These are phyloP conservation scores for Phyllostomus discolor DNA, from an alignment of 2,113 vertebrate genomes.

Conservation along the genomic window DNA sequence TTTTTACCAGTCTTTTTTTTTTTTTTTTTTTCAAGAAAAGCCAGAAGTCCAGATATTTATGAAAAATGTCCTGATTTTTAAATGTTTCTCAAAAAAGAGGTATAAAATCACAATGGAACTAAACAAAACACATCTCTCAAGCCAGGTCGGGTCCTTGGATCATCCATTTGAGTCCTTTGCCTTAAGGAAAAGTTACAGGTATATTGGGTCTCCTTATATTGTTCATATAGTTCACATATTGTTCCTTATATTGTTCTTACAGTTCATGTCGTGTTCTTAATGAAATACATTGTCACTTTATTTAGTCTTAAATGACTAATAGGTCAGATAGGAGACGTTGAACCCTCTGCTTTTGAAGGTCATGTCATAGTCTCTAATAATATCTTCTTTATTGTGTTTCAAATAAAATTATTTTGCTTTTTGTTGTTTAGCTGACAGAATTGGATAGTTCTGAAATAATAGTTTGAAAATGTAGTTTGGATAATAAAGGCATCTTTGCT, in stretches of 20 bases:
- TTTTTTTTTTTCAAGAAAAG: not conserved
- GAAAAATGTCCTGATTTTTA: not conserved
- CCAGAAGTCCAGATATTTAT: not conserved
- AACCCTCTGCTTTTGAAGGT: not conserved
- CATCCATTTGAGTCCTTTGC: not conserved
- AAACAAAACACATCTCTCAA: not conserved
- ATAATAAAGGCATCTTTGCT: not conserved
- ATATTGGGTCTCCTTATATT: not conserved
- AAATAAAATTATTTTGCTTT: not conserved
- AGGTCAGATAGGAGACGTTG: not conserved
- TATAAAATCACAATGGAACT: not conserved
- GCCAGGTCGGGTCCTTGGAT: not conserved
- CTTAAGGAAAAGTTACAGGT: not conserved
- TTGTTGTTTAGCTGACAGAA: not conserved
- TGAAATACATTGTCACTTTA: not conserved
- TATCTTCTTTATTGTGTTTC: not conserved
- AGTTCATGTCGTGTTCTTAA: not conserved
- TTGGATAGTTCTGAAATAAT: not conserved
- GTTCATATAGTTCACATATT: too few relatives aligned
- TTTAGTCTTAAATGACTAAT: not conserved
- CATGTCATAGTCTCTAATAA: not conserved
- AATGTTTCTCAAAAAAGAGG: not conserved
- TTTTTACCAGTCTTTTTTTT: not conserved
- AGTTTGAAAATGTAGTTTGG: not conserved
- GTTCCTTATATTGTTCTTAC: too few relatives aligned